A percentile compares a stretch with the other conserved stretches of the same genome.
These are phyloP conservation scores for Eupeodes latifasciatus DNA, from an alignment of 2,888 invertebrate species.

Conservation along the genomic window DNA sequence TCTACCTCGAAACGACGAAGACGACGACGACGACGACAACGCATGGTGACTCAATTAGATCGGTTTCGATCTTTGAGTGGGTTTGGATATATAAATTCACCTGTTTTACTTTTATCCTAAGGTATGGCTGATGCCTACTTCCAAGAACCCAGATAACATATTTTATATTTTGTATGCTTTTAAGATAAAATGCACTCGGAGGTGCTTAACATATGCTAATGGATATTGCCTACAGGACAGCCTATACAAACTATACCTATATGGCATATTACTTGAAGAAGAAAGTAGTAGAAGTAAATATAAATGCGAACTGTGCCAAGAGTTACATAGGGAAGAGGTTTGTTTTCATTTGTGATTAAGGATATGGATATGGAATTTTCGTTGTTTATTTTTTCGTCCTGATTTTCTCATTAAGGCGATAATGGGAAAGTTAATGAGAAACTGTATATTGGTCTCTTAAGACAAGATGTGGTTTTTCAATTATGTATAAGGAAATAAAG, in stretches of 20 bases:
- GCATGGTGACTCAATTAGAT: conserved; percentile 69
- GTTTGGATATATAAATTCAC: conserved; percentile 32
- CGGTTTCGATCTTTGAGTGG: conserved; percentile 61
- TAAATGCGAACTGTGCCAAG: conserved; percentile 8
- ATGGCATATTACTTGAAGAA: neutral
- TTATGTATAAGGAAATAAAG: neutral
- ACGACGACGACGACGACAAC: no score
- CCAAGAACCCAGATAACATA: conserved; percentile 33
- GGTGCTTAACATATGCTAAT: conserved; percentile 72
- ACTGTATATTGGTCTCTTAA: conserved; percentile 40
- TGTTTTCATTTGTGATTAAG: conserved; percentile 41
- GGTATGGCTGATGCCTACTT: conserved; percentile 37
- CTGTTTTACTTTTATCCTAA: conserved; percentile 48
- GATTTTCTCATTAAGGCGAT: conserved; percentile 59
- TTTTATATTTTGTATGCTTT: conserved; percentile 21
- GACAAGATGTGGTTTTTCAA: conserved; percentile 6
- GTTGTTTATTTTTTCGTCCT: neutral
- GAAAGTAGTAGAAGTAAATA: neutral
- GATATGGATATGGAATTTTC: conserved; percentile 38
- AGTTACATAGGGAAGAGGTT: neutral
- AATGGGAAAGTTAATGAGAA: conserved; percentile 69
- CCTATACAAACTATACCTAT: no score
- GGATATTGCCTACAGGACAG: conserved; percentile 25
- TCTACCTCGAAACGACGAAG: neutral
- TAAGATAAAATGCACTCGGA: conserved; percentile 67